Evolutionary conservation across 2,888 invertebrate species (phyloP).

Genomic region (Metellina segmentata): DNA sequence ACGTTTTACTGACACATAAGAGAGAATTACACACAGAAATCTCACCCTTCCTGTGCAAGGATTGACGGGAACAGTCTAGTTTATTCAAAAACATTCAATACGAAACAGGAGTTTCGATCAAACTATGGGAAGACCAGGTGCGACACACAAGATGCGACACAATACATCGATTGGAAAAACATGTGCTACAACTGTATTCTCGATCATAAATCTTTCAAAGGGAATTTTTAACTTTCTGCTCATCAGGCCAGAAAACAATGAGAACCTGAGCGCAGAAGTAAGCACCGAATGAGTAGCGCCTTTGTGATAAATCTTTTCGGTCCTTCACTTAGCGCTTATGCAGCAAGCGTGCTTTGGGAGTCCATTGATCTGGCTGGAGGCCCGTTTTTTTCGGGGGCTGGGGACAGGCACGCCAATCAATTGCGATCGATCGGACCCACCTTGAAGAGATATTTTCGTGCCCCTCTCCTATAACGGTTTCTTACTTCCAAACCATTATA

Average conservation of each 20-base stretch:
- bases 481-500: slow-evolving; percentile 43
- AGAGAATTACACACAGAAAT: no score
- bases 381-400: background rate
- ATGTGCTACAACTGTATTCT: background rate
- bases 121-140: background rate
- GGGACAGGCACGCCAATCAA: slow-evolving; percentile 39
- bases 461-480: slow-evolving; percentile 13
- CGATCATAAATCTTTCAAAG: slow-evolving; percentile 17
- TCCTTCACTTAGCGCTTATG: slow-evolving; percentile 33
- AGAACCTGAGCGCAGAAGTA: background rate
- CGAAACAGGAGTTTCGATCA: background rate
- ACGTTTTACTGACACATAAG: no score
- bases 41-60: no score
- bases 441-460: slow-evolving; percentile 32
- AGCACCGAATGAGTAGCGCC: background rate
- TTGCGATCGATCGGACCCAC: slow-evolving; percentile 50
- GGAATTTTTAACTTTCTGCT: background rate
- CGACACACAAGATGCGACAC: background rate
- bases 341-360: slow-evolving; percentile 5
- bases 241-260: background rate
- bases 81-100: no score
- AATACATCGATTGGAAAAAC: slow-evolving; percentile 16
- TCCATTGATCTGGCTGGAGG: slow-evolving; percentile 18
- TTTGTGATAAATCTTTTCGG: slow-evolving; percentile 36
- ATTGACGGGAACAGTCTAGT: no score